Evolutionary conservation across 2,113 vertebrate species (phyloP).

Genomic region (Rhegmatorhina hoffmannsi): DNA sequence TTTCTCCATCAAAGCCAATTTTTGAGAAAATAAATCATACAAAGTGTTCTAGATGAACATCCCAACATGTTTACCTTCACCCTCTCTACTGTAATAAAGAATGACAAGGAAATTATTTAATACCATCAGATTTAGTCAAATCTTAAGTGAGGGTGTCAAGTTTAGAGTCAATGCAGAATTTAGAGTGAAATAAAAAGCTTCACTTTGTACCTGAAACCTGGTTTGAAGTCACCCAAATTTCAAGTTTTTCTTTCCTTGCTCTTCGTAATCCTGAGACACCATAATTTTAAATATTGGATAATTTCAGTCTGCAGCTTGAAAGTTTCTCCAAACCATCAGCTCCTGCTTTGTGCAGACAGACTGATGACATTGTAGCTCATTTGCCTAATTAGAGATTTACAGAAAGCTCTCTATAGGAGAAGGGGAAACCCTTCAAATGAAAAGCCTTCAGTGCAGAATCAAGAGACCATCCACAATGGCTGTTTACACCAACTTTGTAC

Average conservation of each 20-base stretch:
- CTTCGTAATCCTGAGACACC: neutral
- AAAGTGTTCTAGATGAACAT: neutral
- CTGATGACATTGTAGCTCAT: conserved; percentile 22
- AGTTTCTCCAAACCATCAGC: neutral
- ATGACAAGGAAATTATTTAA: neutral
- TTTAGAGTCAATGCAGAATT: neutral
- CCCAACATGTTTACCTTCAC: fast-evolving
- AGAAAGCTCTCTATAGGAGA: neutral
- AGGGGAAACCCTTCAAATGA: neutral
- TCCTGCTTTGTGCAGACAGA: neutral
- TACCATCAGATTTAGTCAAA: neutral
- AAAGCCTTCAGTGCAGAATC: neutral
- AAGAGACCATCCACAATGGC: neutral
- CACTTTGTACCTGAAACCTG: neutral
- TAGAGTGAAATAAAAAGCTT: neutral
- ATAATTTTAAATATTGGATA: neutral
- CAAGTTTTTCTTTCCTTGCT: neutral
- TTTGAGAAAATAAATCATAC: neutral
- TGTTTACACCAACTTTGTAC: neutral
- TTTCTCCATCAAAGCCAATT: neutral
- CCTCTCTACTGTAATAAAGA: neutral
- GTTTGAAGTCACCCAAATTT: neutral
- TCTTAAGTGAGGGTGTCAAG: neutral
- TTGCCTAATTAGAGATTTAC: conserved; percentile 32
- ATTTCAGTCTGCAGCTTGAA: conserved; percentile 9